Conservation (phyloP, 2,113 vertebrate genomes). For the Ramphastos sulfuratus region DNA sequence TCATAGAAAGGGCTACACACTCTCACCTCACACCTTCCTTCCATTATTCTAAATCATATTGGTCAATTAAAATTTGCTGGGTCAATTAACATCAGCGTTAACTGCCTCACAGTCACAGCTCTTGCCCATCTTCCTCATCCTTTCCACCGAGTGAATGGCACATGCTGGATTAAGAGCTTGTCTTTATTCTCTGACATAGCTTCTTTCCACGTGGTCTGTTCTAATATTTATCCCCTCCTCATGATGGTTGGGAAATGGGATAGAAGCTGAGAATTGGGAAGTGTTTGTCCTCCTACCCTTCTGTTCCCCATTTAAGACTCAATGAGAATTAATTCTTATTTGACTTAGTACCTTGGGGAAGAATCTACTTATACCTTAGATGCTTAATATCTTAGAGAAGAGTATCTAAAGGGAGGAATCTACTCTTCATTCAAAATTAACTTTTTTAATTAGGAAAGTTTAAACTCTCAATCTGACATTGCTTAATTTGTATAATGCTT, state of each 20-base stretch:
- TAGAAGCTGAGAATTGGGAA: not conserved
- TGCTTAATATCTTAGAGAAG: too few relatives aligned
- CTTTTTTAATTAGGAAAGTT: not conserved
- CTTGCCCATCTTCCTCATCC: not conserved
- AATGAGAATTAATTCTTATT: too few relatives aligned
- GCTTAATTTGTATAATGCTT: not conserved
- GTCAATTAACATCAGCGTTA: not conserved
- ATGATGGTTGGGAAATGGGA: not conserved
- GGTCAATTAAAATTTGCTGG: not conserved
- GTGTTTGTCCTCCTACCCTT: not conserved
- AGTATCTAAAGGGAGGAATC: not conserved
- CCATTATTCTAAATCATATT: not conserved
- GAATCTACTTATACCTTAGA: too few relatives aligned
- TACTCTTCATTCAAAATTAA: not conserved
- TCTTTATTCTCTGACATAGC: not conserved
- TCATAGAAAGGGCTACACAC: not conserved
- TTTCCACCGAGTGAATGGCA: not conserved
- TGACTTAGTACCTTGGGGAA: too few relatives aligned
- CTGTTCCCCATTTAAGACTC: not conserved
- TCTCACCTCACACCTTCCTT: not conserved
- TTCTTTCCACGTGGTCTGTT: not conserved
- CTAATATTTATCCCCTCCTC: not conserved
- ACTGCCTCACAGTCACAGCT: not conserved
- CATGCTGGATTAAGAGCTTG: not conserved
- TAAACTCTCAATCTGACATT: not conserved